phyloP scores from a whole-genome alignment of 2,888 invertebrate genomes.

The Acanthopleura granulata region DNA sequence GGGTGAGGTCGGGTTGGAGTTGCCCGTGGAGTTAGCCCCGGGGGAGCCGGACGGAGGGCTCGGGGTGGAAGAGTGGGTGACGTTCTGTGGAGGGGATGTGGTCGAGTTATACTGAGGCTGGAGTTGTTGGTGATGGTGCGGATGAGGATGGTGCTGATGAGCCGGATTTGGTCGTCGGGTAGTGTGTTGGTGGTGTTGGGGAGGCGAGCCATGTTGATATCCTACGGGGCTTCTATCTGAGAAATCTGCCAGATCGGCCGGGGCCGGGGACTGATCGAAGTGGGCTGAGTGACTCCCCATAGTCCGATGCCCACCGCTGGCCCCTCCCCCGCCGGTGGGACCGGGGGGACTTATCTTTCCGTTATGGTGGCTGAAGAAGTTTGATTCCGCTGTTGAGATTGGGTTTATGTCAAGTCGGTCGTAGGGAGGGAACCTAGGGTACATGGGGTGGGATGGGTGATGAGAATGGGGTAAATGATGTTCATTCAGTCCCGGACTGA shows the following conservation, averaged over 20 bases:
- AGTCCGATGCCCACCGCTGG: neutral
- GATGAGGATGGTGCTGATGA: constrained; percentile 14
- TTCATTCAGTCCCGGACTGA: neutral
- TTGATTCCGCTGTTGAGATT: neutral
- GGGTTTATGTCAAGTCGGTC: constrained; percentile 26
- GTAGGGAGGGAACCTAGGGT: constrained; percentile 31
- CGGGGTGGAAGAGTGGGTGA: neutral
- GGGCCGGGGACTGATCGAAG: constrained; percentile 6
- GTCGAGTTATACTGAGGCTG: neutral
- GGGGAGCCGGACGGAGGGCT: constrained; percentile 11
- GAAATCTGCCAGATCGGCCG: neutral
- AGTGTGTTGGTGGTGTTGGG: neutral
- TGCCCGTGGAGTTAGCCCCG: neutral
- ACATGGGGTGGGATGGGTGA: constrained; percentile 22
- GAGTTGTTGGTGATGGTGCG: neutral
- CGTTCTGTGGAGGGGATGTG: constrained; percentile 6
- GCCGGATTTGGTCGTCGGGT: constrained; percentile 12
- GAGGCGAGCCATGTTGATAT: neutral
- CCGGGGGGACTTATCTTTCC: constrained; percentile 7
- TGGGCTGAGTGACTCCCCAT: neutral
- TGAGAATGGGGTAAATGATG: neutral
- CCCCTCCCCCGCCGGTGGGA: neutral
- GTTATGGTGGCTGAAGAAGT: constrained; percentile 11
- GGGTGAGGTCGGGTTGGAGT: constrained; percentile 23
- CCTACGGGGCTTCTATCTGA: neutral